Evolutionary conservation across 2,888 invertebrate genomes (phyloP).

Genomic region (Flexamia atlantica): DNA sequence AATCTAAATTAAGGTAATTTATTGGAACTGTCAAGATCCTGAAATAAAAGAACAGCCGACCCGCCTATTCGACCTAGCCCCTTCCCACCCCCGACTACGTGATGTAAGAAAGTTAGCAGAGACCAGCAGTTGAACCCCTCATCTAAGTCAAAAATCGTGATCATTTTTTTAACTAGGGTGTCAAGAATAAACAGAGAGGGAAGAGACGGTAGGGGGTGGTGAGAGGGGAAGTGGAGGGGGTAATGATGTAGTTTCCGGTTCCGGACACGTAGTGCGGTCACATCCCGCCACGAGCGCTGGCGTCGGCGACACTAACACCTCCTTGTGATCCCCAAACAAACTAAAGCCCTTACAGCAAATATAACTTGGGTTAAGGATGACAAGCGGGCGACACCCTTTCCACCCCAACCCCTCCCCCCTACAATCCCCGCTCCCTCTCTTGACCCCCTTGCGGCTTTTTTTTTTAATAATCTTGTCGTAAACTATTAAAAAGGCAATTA

Average conservation of each 20-base stretch:
- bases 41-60: not conserved
- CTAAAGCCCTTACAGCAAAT: constrained; percentile 64
- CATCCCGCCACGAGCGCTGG: constrained; percentile 59
- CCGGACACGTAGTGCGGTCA: constrained; percentile 65
- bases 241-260: constrained; percentile 64
- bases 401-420: constrained; percentile 6
- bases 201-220: constrained; percentile 26
- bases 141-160: constrained; percentile 66
- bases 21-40: not conserved
- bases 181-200: constrained; percentile 62
- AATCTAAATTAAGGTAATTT: not conserved
- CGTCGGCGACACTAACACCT: constrained; percentile 50
- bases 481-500: not conserved
- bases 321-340: constrained; percentile 62
- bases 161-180: constrained; percentile 65
- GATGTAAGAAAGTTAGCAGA: constrained; percentile 50
- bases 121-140: constrained; percentile 60
- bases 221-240: not conserved
- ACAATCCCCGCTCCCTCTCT: not conserved
- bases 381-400: constrained; percentile 52
- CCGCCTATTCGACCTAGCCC: not conserved
- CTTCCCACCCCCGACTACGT: not conserved
- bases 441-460: too few relatives aligned
- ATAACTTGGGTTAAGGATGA: constrained; percentile 63
- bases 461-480: not conserved